Evolutionary conservation across 2,113 vertebrate species (phyloP), one percentile per base, ranked within the genome.

Genomic region (Herpailurus yagouaroundi): DNA sequence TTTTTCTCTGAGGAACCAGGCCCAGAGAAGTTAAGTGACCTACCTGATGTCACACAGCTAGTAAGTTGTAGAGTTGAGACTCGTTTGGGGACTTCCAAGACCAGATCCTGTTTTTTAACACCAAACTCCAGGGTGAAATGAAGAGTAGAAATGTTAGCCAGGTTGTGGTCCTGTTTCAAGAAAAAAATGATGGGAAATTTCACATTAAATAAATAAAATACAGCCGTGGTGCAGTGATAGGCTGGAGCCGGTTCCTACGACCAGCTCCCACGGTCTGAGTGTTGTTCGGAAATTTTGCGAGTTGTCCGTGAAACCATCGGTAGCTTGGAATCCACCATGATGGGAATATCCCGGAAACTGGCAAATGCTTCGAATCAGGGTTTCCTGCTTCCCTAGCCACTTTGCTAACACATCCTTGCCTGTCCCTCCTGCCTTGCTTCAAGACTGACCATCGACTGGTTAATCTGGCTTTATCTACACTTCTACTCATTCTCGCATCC

Each of bases 1-100:
- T 52, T 92, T 88, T 64, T 69, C 38, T 71, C 63, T 73, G 77
- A 90, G 57, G 73, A 93, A 48, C 33, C 48, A 69, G 73, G 18
- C 45, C 66, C 21, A 74, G 66, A 80, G 66, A 76, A 48, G 38
- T 45, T 57, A 95, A 50, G 31, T 66, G 33, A 41, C 7, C n/a
- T 68, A 41, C 19, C 45, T 48, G 68, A 89, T 45, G 79, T 36
- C 85, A 90, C 57, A 82, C 16, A 89, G 71, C 36, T 85, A 89
- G 25, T 55, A n/a, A 60, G 7, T 45, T 41, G 21, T 52, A 45
- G 60, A 95, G 48, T 4, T 86, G 73, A 69, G 68, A 82, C 45
- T 73, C 71, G 57, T 3, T 4, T 48, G 69, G 55, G 55, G 7
- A 21, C 48, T 55, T 82, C 68, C 81, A 50, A 85, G 5, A 27